Evolutionary conservation across 2,797 vertebrate genomes (phyloP).

Genomic region (Characodon lateralis): DNA sequence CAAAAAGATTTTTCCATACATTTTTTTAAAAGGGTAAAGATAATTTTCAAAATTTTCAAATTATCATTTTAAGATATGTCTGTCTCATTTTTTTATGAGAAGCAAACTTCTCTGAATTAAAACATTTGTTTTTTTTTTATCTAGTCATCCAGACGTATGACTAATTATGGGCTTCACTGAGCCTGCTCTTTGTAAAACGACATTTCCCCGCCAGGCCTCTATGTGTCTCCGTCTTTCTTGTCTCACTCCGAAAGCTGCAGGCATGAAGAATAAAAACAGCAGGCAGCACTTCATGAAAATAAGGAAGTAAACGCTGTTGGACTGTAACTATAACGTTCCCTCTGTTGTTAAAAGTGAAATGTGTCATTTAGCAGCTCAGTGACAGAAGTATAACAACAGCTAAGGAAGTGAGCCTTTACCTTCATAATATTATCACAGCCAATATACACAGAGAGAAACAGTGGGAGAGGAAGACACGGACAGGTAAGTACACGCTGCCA

Average conservation of each 20-base stretch:
- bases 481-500: conserved; percentile 54
- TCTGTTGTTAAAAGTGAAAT: conserved; percentile 47
- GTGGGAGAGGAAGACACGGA: conserved; percentile 34
- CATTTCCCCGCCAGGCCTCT: conserved; percentile 56
- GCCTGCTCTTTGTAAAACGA: conserved; percentile 5
- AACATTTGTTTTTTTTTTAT: neutral
- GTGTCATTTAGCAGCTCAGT: conserved; percentile 12
- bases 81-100: neutral
- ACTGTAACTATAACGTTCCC: conserved; percentile 5
- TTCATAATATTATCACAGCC: conserved; percentile 34
- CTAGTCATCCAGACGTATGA: neutral
- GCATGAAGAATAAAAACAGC: conserved; percentile 62
- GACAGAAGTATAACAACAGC: conserved; percentile 28
- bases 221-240: conserved; percentile 43
- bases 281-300: conserved; percentile 57
- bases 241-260: conserved; percentile 24
- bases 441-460: conserved; percentile 23
- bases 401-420: conserved; percentile 64
- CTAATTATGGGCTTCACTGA: neutral
- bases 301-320: conserved; percentile 72
- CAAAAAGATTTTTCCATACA: too few relatives aligned
- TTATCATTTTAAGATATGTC: neutral
- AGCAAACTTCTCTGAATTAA: neutral
- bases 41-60: too few relatives aligned
- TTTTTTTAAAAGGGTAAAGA: too few relatives aligned